phyloP scores from a whole-genome alignment of 2,888 invertebrate species.

The Catocala sponsa region DNA sequence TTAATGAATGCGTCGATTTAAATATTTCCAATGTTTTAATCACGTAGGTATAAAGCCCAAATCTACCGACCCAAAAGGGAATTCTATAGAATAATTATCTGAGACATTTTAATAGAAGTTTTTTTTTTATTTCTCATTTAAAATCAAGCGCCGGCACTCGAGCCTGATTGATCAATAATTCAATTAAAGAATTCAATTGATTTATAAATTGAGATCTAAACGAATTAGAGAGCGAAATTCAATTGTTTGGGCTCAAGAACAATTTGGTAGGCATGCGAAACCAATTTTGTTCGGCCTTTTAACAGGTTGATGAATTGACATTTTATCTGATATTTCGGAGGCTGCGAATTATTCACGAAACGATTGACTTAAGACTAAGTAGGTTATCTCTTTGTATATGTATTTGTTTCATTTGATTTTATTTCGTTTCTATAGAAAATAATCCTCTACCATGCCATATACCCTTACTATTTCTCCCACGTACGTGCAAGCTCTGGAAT shows the following conservation, averaged over 20 bases:
- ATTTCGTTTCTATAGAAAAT: no score
- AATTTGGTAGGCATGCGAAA: conserved; percentile 9
- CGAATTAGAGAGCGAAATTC: conserved; percentile 36
- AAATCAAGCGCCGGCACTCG: conserved; percentile 55
- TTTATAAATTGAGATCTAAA: conserved; percentile 43
- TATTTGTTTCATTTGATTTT: no score
- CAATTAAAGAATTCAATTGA: conserved; percentile 53
- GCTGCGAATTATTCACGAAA: no score
- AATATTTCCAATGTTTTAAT: background rate
- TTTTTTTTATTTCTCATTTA: conserved; percentile 57
- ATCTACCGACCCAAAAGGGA: conserved; percentile 4
- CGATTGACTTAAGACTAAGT: no score
- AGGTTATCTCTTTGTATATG: no score
- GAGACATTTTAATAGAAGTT: conserved; percentile 55
- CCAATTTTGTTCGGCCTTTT: conserved; percentile 7
- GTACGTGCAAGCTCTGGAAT: no score
- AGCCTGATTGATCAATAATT: conserved; percentile 57
- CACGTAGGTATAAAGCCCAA: background rate
- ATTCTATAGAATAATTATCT: conserved; percentile 41
- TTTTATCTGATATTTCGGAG: conserved; percentile 9
- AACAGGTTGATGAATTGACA: conserved; percentile 12
- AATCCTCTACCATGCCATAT: no score
- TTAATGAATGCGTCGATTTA: background rate
- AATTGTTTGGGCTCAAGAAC: conserved; percentile 27
- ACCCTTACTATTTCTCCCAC: no score